These are phyloP conservation scores for Megalops cyprinoides DNA, from an alignment of 2,797 vertebrate genomes.

Conservation along the genomic window DNA sequence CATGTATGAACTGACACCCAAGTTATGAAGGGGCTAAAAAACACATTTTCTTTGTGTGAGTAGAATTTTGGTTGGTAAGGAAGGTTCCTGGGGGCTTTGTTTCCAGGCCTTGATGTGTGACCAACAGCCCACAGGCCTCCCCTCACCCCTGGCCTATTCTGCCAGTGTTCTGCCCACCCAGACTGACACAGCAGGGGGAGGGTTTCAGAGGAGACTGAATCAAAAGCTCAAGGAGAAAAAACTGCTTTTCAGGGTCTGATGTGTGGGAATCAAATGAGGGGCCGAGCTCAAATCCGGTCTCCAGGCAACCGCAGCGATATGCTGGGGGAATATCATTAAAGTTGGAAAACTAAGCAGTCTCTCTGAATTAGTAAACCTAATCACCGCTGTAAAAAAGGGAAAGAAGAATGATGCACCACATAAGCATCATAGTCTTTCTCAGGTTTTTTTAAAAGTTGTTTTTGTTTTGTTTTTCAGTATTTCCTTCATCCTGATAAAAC, in stretches of 20 bases:
- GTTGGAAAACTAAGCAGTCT: constrained; percentile 89
- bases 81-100: constrained; percentile 92
- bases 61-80: constrained; percentile 89
- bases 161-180: constrained; percentile 94
- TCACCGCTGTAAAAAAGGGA: constrained; percentile 55
- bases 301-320: constrained; percentile 98
- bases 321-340: constrained; percentile 98
- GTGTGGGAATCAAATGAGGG: constrained; percentile 99
- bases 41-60: constrained; percentile 85
- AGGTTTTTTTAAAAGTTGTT: background rate
- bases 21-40: constrained; percentile 60
- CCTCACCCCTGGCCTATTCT: constrained; percentile 83
- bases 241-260: constrained; percentile 97
- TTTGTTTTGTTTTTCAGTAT: constrained; percentile 4
- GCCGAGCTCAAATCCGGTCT: constrained; percentile 98
- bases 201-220: constrained; percentile 96
- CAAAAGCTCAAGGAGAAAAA: constrained; percentile 95
- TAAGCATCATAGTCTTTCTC: constrained; percentile 15
- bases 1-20: constrained; percentile 78
- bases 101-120: constrained; percentile 98
- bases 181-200: constrained; percentile 94
- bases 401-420: constrained; percentile 36
- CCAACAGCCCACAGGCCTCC: constrained; percentile 84
- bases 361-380: constrained; percentile 89
- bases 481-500: background rate